Evolutionary conservation across 2,888 invertebrate genomes (phyloP).

Genomic region (Drosophila flavopinicola): DNA sequence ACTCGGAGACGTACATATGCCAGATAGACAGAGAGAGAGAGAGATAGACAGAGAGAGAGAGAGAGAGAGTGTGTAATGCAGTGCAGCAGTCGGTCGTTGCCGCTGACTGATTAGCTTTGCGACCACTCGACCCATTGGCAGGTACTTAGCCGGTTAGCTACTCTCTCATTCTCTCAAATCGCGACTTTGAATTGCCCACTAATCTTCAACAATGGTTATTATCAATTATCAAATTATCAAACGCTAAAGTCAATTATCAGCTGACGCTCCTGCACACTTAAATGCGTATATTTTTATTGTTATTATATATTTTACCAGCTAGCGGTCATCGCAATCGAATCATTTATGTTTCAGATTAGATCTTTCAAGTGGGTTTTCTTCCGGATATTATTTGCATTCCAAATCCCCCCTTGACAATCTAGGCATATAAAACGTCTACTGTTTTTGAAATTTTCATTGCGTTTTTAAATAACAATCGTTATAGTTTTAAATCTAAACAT

Average conservation of each 20-base stretch:
- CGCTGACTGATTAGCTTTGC: constrained; percentile 38
- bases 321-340: background rate
- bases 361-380: too few relatives aligned
- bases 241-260: constrained; percentile 42
- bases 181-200: constrained; percentile 27
- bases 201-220: constrained; percentile 47
- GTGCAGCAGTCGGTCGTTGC: constrained; percentile 21
- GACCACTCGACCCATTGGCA: constrained; percentile 48
- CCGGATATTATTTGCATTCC: too few relatives aligned
- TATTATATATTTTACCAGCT: background rate
- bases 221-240: constrained; percentile 60
- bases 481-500: too few relatives aligned
- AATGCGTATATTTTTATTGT: constrained; percentile 26
- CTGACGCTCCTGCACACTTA: background rate
- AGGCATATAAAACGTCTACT: too few relatives aligned
- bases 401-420: too few relatives aligned
- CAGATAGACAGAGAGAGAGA: too few relatives aligned
- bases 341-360: too few relatives aligned
- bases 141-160: constrained; percentile 22
- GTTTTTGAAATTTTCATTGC: too few relatives aligned
- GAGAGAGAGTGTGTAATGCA: background rate
- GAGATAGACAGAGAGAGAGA: too few relatives aligned
- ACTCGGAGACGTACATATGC: constrained; percentile 23
- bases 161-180: constrained; percentile 3
- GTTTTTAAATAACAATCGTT: too few relatives aligned